Evolutionary conservation across 2,888 invertebrate genomes (phyloP).

Genomic region (Melolontha melolontha): DNA sequence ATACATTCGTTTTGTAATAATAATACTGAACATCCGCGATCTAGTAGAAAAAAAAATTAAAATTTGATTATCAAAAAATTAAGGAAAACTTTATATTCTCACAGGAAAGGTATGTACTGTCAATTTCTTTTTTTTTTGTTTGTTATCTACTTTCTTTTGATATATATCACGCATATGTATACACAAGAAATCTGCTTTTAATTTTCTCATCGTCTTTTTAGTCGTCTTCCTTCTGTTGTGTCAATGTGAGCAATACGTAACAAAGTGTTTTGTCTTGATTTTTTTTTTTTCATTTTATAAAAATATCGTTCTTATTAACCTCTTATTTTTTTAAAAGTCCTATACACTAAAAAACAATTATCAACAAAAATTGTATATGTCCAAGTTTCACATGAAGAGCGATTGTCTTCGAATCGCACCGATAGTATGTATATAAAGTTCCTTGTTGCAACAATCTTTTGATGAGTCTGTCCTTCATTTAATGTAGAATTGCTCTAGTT

Average conservation of each 20-base stretch:
- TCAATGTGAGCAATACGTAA: constrained; percentile 14
- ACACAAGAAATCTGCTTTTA: not conserved
- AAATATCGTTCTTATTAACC: constrained; percentile 27
- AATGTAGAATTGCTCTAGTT: constrained; percentile 24
- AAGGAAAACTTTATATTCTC: not conserved
- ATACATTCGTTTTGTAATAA: constrained; percentile 6
- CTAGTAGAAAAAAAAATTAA: not conserved
- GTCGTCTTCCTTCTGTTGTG: not conserved
- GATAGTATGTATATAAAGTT: not conserved
- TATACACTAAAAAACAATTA: constrained; percentile 26
- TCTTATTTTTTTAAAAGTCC: constrained; percentile 17
- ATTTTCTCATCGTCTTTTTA: not conserved
- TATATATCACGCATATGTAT: not conserved
- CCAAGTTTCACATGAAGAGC: not conserved
- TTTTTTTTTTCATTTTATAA: constrained; percentile 8
- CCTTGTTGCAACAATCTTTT: not conserved
- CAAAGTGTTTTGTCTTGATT: constrained; percentile 9
- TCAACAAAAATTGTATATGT: constrained; percentile 14
- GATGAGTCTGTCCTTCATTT: not conserved
- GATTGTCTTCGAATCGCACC: constrained; percentile 1
- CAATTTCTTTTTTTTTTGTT: too few relatives aligned
- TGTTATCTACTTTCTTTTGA: not conserved
- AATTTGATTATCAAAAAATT: not conserved
- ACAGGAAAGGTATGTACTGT: too few relatives aligned
- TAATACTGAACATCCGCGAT: constrained; percentile 36